Percentiles rank a stretch among this genome's conserved stretches.
These are phyloP conservation scores for Hydropotes inermis DNA, from an alignment of 2,113 vertebrate genomes.

Conservation along the genomic window DNA sequence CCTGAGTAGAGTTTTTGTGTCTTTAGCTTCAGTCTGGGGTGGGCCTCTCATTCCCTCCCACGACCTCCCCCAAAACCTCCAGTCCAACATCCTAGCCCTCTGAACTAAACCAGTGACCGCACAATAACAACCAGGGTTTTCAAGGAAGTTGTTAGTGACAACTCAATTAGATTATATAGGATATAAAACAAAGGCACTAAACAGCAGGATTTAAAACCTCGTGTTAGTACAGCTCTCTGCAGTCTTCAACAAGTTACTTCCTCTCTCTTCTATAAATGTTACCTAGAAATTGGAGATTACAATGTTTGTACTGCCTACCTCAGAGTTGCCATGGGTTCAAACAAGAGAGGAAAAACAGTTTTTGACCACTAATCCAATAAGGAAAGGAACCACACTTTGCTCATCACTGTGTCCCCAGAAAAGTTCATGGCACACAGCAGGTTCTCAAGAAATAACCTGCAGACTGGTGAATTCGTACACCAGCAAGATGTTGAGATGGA, in stretches of 20 bases:
- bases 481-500: neutral
- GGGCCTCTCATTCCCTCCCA: neutral
- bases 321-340: neutral
- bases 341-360: neutral
- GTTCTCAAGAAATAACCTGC: neutral
- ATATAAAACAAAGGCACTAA: neutral
- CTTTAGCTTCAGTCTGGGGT: neutral
- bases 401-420: neutral
- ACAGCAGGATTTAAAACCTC: neutral
- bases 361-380: neutral
- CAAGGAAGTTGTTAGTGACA: neutral
- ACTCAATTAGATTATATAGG: neutral
- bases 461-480: neutral
- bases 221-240: neutral
- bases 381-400: neutral
- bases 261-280: neutral
- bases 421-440: neutral
- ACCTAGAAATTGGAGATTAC: neutral
- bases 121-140: neutral
- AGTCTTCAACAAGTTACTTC: neutral
- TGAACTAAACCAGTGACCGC: neutral
- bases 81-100: neutral
- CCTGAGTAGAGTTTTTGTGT: constrained; percentile 6
- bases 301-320: neutral
- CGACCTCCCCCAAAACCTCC: neutral